Evolutionary conservation across 2,113 vertebrate genomes (phyloP).

Genomic region (Trinectes maculatus): DNA sequence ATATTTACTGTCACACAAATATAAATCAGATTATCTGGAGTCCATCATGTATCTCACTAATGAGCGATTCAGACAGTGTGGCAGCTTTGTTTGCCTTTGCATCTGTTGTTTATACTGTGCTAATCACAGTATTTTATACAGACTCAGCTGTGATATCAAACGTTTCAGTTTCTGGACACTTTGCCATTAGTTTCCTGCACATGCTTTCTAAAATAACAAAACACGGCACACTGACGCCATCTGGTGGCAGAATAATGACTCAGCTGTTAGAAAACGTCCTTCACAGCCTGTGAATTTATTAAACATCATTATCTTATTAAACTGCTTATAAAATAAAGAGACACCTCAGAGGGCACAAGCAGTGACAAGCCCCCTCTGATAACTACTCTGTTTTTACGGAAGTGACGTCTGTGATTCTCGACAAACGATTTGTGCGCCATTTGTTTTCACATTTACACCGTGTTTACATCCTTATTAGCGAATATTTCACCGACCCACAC

Average conservation of each 20-base stretch:
- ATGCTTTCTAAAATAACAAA: neutral
- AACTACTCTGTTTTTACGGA: too few species aligned
- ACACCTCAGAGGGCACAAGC: too few species aligned
- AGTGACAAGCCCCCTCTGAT: too few species aligned
- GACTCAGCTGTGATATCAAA: conserved; percentile 22
- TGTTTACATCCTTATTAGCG: too few species aligned
- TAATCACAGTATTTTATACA: conserved; percentile 4
- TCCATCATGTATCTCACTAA: neutral
- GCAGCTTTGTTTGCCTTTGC: conserved; percentile 18
- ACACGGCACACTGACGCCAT: conserved; percentile 35
- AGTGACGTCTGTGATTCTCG: too few species aligned
- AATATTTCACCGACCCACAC: too few species aligned
- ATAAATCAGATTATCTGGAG: neutral
- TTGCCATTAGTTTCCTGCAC: neutral
- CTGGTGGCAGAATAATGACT: conserved; percentile 38
- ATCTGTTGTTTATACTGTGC: neutral
- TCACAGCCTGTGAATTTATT: too few species aligned
- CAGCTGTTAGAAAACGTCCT: too few species aligned
- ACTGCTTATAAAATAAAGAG: neutral
- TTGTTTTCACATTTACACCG: too few species aligned
- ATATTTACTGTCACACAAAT: neutral
- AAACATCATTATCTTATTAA: too few species aligned
- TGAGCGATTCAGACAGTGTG: too few species aligned
- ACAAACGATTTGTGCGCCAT: too few species aligned
- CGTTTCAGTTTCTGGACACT: neutral